Percentiles rank a stretch among this genome's conserved stretches.
These are phyloP conservation scores for Rotaria sp. DNA, from an alignment of 2,888 invertebrate species.

Conservation along the genomic window DNA sequence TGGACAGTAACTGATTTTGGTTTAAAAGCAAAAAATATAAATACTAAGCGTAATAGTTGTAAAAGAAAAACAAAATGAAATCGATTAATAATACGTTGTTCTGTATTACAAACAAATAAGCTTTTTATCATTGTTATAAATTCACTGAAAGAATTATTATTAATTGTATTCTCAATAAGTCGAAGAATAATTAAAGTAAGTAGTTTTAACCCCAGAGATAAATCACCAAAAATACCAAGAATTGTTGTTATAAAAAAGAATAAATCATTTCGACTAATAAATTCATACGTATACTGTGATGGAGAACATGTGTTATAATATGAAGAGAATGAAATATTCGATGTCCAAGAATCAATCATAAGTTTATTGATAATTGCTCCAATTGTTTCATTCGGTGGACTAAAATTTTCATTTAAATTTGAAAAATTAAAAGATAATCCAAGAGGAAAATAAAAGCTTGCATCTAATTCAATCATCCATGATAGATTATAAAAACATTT, in stretches of 20 bases:
- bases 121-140: not conserved
- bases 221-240: not conserved
- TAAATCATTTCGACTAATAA: not conserved
- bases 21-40: not conserved
- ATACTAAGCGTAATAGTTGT: not conserved
- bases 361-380: not conserved
- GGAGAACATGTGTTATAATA: not conserved
- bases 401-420: not conserved
- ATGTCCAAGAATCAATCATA: not conserved
- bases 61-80: not conserved
- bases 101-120: not conserved
- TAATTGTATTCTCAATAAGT: not conserved
- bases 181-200: not conserved
- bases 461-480: not conserved
- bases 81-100: not conserved
- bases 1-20: not conserved
- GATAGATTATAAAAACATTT: not conserved
- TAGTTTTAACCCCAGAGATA: not conserved
- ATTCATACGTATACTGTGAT: not conserved
- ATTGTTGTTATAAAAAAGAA: not conserved
- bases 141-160: not conserved
- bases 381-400: not conserved
- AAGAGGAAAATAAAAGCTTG: not conserved
- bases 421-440: not conserved
- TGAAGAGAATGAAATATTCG: not conserved